Percentiles rank a stretch among this genome's conserved stretches.
Evolutionary conservation across 2,888 invertebrate species (phyloP).

Genomic region (Stenolophus ochropezus): DNA sequence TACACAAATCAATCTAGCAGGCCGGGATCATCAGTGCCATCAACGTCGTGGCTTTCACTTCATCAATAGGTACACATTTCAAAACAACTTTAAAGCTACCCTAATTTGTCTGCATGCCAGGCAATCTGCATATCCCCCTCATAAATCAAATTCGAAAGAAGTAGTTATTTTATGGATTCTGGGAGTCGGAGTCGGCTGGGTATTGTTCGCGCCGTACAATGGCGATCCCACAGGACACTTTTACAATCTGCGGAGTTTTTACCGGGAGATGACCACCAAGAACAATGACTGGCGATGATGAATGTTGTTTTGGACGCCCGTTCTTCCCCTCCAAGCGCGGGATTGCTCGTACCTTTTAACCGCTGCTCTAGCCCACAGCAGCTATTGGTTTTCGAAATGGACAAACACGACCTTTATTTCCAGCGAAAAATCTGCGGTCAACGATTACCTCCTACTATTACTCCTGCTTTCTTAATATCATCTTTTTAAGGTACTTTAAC

Average conservation of each 20-base stretch:
- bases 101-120: conserved; percentile 60
- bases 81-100: conserved; percentile 57
- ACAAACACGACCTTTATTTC: not conserved
- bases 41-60: conserved; percentile 53
- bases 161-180: conserved; percentile 59
- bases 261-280: conserved; percentile 53
- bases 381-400: not conserved
- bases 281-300: conserved; percentile 58
- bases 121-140: conserved; percentile 52
- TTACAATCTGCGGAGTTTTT: conserved; percentile 55
- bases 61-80: conserved; percentile 54
- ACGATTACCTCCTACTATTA: too few relatives aligned
- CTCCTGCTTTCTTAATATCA: too few relatives aligned
- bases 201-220: conserved; percentile 8
- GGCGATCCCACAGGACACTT: conserved; percentile 46
- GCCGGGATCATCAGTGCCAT: conserved; percentile 39
- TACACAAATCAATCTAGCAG: conserved; percentile 23
- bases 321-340: not conserved
- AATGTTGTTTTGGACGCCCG: conserved; percentile 57
- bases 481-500: too few relatives aligned
- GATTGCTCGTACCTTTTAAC: conserved; percentile 21
- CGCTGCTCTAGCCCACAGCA: not conserved
- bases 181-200: not conserved
- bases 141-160: conserved; percentile 61
- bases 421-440: too few relatives aligned